These are phyloP conservation scores for Ligdia adustata DNA, from an alignment of 2,888 invertebrate species.

Conservation along the genomic window DNA sequence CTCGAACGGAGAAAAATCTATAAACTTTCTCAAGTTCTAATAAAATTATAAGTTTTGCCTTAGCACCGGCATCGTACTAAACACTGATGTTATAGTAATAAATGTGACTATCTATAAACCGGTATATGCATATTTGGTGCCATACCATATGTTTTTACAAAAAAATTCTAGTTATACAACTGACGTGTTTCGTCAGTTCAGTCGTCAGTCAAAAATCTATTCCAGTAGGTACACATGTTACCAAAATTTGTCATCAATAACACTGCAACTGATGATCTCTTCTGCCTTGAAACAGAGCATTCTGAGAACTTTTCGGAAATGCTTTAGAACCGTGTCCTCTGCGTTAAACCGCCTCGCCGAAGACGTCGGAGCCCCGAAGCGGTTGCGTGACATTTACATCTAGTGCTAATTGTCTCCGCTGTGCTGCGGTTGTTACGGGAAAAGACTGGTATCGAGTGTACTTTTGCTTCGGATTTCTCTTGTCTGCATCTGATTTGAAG, in stretches of 20 bases:
- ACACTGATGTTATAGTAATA: slow-evolving; percentile 1
- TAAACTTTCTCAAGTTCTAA: slow-evolving; percentile 37
- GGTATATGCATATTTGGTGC: no score
- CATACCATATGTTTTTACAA: no score
- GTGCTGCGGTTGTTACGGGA: slow-evolving; percentile 59
- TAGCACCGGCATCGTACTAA: slow-evolving; percentile 16
- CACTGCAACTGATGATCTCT: background rate
- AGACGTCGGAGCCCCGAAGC: slow-evolving; percentile 39
- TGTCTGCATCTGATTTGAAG: slow-evolving; percentile 70
- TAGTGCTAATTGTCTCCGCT: slow-evolving; percentile 67
- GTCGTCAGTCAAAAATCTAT: no score
- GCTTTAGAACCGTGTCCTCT: slow-evolving; percentile 17
- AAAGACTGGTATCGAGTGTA: slow-evolving; percentile 60
- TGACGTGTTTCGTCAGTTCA: no score
- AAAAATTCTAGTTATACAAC: no score
- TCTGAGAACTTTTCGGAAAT: slow-evolving; percentile 12
- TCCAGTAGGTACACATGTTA: no score
- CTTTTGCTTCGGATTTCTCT: slow-evolving; percentile 61
- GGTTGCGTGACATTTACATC: slow-evolving; percentile 73
- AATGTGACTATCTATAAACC: background rate
- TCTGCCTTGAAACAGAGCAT: slow-evolving; percentile 11
- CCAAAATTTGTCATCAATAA: background rate
- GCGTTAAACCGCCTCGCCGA: slow-evolving; percentile 33
- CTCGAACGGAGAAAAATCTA: slow-evolving; percentile 33
- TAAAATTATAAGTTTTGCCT: slow-evolving; percentile 38